A percentile compares a stretch with the other conserved stretches of the same genome.
These are phyloP conservation scores for Spisula subtruncata DNA, from an alignment of 2,888 invertebrate species.

Conservation along the genomic window DNA sequence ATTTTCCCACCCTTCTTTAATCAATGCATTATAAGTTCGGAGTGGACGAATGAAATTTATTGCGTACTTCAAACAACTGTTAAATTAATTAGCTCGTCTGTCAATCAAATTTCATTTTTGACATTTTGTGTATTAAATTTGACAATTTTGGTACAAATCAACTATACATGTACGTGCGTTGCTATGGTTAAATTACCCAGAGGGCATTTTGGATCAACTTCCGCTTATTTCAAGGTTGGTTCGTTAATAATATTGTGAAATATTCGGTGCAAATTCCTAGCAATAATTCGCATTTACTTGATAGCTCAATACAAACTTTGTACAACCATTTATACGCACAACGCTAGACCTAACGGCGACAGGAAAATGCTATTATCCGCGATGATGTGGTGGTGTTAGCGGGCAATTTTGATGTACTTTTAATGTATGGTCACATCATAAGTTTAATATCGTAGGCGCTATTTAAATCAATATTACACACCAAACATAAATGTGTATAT, in stretches of 20 bases:
- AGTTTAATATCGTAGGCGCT: too few species aligned
- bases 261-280: conserved; percentile 7
- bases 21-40: background rate
- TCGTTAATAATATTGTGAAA: background rate
- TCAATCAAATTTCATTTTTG: conserved; percentile 22
- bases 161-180: background rate
- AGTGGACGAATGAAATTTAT: background rate
- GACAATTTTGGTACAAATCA: conserved; percentile 7
- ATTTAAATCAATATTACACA: too few species aligned
- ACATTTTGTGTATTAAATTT: conserved; percentile 23
- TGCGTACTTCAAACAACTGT: background rate
- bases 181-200: background rate
- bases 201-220: background rate
- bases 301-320: background rate
- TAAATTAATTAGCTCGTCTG: conserved; percentile 23
- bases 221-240: conserved; percentile 8
- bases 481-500: too few species aligned
- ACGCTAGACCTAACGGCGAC: background rate
- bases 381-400: background rate
- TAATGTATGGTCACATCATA: background rate
- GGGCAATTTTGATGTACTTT: background rate
- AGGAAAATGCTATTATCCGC: background rate
- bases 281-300: background rate
- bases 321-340: background rate
- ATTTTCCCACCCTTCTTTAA: background rate